Base-by-base conservation (phyloP, 2,797 vertebrate genomes). In the Psittacula derbiana region DNA sequence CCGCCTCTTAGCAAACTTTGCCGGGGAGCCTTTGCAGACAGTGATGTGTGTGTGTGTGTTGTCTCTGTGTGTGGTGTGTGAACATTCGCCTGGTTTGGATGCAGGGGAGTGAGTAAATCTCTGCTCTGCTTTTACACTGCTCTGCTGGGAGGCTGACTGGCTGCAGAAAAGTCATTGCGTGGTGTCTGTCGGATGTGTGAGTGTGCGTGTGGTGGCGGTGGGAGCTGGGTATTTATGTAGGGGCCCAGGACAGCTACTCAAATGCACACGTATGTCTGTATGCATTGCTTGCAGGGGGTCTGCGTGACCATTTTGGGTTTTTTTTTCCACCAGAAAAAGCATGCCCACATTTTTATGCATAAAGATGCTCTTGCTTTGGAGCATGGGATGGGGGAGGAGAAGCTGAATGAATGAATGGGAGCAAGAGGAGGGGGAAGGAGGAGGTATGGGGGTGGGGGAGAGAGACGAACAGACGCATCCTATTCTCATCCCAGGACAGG, bases 341-440 rank as follows among this genome's bases (percentile, higher is more conserved):
- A 52, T 90, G 91, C 86, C 62, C 75, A 82, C 62, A 89, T 95
- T 91, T 94, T 78, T 90, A 81, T 96, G 86, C 83, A 87, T 70
- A 80, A 83, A 61, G 79, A 93, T 86, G 79, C 52, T 90, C 89
- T 75, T 83, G 81, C 87, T 96, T 89, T 90, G 95, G 95, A 93
- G 93, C 81, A 87, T 38, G 52, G 70, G 67, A 66, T 84, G 91
- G 44, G 38, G 82, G 89, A 90, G 91, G 95, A 95, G 91, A 95
- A 92, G 64, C 92, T 86, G 88, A 89, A 92, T 96, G 80, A 95
- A 93, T 95, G 95, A 97, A 95, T 92, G 93, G 86, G 92, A 96
- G 71, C 90, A 95, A 95, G 90, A 95, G 92, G 88, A 93, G 88
- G 82, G 80, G 88, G 93, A 88, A 92, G 88, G 92, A 82, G 82